These are phyloP conservation scores for Orthonyx spaldingii DNA, from an alignment of 2,113 vertebrate genomes.

Conservation along the genomic window DNA sequence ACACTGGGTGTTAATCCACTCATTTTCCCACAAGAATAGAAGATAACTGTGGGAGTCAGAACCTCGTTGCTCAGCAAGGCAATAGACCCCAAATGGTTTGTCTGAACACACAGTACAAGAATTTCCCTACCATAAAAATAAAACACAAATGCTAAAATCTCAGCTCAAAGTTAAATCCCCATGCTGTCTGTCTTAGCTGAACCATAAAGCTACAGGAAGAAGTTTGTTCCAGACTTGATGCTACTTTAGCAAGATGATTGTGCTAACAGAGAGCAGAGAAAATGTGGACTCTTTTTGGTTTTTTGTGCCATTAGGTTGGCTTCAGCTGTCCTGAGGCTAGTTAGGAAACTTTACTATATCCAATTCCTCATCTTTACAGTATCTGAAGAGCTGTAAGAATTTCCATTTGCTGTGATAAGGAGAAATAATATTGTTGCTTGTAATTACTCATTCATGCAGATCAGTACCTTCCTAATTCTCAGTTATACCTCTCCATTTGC, in stretches of 20 bases:
- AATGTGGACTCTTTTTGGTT: rapidly evolving
- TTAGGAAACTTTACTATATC: background rate
- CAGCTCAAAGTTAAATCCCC: background rate
- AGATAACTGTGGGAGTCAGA: background rate
- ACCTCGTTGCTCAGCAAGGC: background rate
- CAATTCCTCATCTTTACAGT: background rate
- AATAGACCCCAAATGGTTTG: background rate
- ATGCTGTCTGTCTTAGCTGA: background rate
- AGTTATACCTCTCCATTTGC: background rate
- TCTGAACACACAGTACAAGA: background rate
- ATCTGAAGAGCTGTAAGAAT: slow-evolving; percentile 3
- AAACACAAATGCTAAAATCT: background rate
- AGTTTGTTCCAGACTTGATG: background rate
- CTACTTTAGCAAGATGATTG: background rate
- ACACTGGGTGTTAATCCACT: background rate
- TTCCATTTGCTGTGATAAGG: slow-evolving; percentile 9
- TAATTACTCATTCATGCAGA: background rate
- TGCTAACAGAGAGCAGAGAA: background rate
- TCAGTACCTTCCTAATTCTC: background rate
- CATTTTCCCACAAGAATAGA: background rate
- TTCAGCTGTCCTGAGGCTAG: slow-evolving; percentile 10
- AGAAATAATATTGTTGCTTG: background rate
- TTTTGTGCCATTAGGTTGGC: background rate
- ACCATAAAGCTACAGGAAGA: background rate
- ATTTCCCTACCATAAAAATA: background rate